Percentiles rank a stretch among this genome's conserved stretches.
phyloP scores from a whole-genome alignment of 2,113 vertebrate genomes.

The Pontoporia blainvillei region DNA sequence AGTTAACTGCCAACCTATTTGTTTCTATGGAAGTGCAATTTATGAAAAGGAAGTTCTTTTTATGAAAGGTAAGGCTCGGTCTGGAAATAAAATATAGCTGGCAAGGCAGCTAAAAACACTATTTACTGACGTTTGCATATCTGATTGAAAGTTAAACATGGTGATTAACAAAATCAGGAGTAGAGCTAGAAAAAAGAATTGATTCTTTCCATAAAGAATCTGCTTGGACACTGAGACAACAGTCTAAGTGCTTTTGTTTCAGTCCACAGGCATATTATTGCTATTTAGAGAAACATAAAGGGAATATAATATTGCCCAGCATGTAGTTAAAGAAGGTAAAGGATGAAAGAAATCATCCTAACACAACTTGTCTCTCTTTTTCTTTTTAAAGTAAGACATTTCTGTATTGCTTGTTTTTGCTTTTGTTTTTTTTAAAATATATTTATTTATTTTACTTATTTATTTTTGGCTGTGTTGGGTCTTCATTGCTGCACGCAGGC shows the following conservation, averaged over 20 bases:
- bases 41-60: constrained; percentile 62
- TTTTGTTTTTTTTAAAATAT: too few species aligned
- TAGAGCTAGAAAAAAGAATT: background rate
- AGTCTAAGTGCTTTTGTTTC: constrained; percentile 5
- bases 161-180: constrained; percentile 65
- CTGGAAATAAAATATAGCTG: constrained; percentile 33
- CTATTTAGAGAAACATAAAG: constrained; percentile 42
- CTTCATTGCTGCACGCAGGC: too few species aligned
- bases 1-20: background rate
- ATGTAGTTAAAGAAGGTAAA: constrained; percentile 29
- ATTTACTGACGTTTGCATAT: constrained; percentile 24
- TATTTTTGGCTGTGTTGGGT: too few species aligned
- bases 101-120: constrained; percentile 52
- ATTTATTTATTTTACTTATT: too few species aligned
- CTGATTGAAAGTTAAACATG: constrained; percentile 67
- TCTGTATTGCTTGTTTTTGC: too few species aligned
- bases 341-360: constrained; percentile 54
- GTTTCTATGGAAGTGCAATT: background rate
- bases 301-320: background rate
- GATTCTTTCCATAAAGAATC: constrained; percentile 16
- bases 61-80: constrained; percentile 44
- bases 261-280: background rate
- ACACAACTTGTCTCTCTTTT: background rate
- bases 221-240: constrained; percentile 51
- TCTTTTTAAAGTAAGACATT: too few species aligned